Percentiles rank a stretch among this genome's conserved stretches.
phyloP scores from a whole-genome alignment of 2,113 vertebrate species.

The Chitala chitala region DNA sequence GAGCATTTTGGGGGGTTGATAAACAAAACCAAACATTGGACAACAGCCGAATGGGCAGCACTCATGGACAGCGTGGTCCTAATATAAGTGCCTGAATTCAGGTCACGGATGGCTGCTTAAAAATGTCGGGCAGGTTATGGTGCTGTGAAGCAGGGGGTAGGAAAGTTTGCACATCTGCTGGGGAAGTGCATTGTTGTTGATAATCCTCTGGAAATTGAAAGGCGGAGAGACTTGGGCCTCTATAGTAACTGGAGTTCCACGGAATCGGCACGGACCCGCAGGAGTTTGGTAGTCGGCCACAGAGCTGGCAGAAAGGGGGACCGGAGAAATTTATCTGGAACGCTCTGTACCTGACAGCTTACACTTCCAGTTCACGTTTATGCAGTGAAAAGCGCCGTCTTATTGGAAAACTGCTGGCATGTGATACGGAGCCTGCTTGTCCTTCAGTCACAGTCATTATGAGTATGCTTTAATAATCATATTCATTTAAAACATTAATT shows the following conservation, averaged over 20 bases:
- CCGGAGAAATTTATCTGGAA: conserved; percentile 22
- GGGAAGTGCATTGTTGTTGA: conserved; percentile 49
- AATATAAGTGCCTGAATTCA: conserved; percentile 46
- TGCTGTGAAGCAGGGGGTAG: conserved; percentile 33
- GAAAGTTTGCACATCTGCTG: conserved; percentile 50
- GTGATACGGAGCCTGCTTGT: conserved; percentile 11
- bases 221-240: conserved; percentile 25
- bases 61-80: conserved; percentile 34
- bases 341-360: background rate
- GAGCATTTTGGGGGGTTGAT: conserved; percentile 39
- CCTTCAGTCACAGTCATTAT: conserved; percentile 28
- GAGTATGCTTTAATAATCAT: conserved; percentile 30
- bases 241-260: conserved; percentile 31
- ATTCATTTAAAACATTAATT: conserved; percentile 38
- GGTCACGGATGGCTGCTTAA: conserved; percentile 42
- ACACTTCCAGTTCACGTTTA: background rate
- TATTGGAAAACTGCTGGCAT: conserved; percentile 9
- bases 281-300: conserved; percentile 37
- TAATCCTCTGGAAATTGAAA: conserved; percentile 60
- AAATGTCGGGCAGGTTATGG: conserved; percentile 41
- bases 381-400: conserved; percentile 14
- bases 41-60: background rate
- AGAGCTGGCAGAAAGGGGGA: conserved; percentile 35
- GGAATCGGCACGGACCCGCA: conserved; percentile 37
- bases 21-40: conserved; percentile 44